Percentiles rank a stretch among this genome's conserved stretches.
phyloP scores from a whole-genome alignment of 2,888 invertebrate species.

The Heliconius sara region DNA sequence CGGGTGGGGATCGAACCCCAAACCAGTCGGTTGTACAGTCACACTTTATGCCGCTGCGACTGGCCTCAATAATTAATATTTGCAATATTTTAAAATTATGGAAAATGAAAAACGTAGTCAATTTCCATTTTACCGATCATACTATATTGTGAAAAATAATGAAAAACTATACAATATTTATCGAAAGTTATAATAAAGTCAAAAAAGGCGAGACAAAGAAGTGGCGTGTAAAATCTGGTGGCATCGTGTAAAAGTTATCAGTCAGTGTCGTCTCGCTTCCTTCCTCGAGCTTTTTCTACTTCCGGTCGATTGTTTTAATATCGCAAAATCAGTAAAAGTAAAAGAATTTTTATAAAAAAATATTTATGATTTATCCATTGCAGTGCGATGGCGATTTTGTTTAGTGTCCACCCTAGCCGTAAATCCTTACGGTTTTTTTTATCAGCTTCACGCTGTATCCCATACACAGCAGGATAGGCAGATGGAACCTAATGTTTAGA shows the following conservation, averaged over 20 bases:
- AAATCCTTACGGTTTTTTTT: too few species aligned
- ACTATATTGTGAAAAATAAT: background rate
- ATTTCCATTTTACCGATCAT: background rate
- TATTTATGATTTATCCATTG: background rate
- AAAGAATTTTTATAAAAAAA: background rate
- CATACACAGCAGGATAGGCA: too few species aligned
- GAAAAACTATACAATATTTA: background rate
- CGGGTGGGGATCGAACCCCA: too few species aligned
- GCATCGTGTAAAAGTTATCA: slow-evolving; percentile 11
- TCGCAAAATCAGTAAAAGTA: background rate
- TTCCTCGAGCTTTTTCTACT: slow-evolving; percentile 8
- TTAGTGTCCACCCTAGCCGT: too few species aligned
- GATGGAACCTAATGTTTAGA: too few species aligned
- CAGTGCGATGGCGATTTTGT: background rate
- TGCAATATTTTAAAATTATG: too few species aligned
- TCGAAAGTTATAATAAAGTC: background rate
- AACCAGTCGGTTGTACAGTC: too few species aligned
- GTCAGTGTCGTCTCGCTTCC: slow-evolving; percentile 8
- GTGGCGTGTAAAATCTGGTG: slow-evolving; percentile 40
- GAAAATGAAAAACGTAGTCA: too few species aligned
- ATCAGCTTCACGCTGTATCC: too few species aligned
- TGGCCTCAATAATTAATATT: too few species aligned
- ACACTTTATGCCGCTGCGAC: too few species aligned
- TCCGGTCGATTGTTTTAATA: slow-evolving; percentile 20
- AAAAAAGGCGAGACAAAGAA: slow-evolving; percentile 11